Evolutionary conservation across 1,140 invertebrate genomes (phyloP).

Genomic region (Bradynema listronoti): DNA sequence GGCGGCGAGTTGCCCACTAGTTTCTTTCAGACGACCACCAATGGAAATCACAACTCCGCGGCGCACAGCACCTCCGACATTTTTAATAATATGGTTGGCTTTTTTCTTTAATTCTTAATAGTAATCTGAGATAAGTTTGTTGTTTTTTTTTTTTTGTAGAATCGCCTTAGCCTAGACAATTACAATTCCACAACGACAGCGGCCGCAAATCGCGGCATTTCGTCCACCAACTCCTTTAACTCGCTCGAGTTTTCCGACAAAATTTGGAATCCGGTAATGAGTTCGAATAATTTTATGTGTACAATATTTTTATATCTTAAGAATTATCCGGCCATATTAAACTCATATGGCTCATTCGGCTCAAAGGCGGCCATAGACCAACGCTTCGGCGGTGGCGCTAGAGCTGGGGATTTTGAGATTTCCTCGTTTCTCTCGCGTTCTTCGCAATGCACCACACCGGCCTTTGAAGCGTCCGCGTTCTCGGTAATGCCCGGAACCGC

Average conservation of each 20-base stretch:
- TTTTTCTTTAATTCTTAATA: neutral
- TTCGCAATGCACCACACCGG: constrained; percentile 26
- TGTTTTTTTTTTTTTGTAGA: constrained; percentile 10
- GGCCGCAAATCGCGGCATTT: constrained; percentile 6
- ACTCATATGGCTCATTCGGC: no score
- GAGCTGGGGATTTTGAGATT: no score
- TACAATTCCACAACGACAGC: no score
- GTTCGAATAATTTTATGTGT: no score
- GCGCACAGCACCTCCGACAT: neutral
- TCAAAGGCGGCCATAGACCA: no score
- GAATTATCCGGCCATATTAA: no score
- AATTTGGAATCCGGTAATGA: constrained; percentile 14
- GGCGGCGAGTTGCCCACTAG: no score
- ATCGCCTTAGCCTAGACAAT: constrained; percentile 11
- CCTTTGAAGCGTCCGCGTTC: constrained; percentile 14
- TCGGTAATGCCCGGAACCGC: no score
- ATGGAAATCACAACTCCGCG: neutral
- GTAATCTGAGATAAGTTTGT: neutral
- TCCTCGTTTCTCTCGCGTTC: constrained; percentile 25
- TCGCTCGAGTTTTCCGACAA: neutral
- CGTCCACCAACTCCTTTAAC: constrained; percentile 6
- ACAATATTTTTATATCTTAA: no score
- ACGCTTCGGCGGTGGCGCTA: no score
- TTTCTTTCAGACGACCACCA: no score
- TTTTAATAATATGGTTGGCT: neutral